phyloP scores from a whole-genome alignment of 2,797 vertebrate genomes.

The Arremon aurantiirostris region DNA sequence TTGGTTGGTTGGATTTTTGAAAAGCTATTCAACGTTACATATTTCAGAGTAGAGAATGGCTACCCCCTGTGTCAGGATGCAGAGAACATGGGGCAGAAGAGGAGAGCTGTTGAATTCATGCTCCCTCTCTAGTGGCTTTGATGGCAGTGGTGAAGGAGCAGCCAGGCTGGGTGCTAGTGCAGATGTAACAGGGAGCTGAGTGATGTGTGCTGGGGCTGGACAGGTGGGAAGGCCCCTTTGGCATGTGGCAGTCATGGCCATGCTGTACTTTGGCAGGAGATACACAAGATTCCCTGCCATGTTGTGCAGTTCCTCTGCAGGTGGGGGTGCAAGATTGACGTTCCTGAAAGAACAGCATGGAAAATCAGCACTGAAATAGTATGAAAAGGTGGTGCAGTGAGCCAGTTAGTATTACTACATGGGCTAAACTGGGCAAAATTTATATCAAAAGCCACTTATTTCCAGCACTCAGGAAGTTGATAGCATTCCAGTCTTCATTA shows the following conservation, averaged over 20 bases:
- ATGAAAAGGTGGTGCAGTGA: neutral
- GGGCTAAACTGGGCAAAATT: neutral
- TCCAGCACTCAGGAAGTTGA: neutral
- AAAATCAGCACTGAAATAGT: neutral
- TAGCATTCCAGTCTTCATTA: neutral
- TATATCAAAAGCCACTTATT: neutral
- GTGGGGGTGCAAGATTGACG: neutral
- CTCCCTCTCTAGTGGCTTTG: neutral
- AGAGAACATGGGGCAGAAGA: neutral
- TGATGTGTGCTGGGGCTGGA: rapidly evolving
- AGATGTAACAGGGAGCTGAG: neutral
- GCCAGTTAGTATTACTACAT: neutral
- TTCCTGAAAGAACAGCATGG: neutral
- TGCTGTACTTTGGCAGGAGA: neutral
- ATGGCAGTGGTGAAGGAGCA: neutral
- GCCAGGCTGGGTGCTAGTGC: neutral
- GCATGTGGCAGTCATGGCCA: neutral
- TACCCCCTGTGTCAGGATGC: neutral
- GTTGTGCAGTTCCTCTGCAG: neutral
- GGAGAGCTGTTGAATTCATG: neutral
- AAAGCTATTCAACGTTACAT: neutral
- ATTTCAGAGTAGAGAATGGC: neutral
- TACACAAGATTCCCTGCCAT: neutral
- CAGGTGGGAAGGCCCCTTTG: neutral
- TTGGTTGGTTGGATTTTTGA: neutral